Evolutionary conservation across 2,113 vertebrate genomes (phyloP).

Genomic region (Sorex fumeus): DNA sequence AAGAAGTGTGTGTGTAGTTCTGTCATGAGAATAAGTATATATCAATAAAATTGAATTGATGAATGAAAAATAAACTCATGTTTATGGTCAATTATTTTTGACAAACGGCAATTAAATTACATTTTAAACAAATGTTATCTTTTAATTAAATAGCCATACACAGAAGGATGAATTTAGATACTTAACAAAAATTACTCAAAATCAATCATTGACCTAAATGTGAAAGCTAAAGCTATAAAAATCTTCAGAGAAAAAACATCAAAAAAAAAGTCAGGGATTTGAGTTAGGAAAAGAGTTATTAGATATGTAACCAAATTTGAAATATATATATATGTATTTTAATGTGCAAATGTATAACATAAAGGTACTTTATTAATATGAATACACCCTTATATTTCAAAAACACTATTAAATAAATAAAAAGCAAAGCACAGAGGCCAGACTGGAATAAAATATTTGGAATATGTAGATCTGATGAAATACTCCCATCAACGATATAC

Average conservation of each 20-base stretch:
- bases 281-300: background rate
- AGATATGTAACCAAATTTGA: background rate
- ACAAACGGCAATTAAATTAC: conserved; percentile 24
- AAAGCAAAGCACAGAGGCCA: background rate
- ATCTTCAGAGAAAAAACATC: background rate
- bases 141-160: background rate
- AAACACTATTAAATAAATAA: background rate
- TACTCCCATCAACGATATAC: background rate
- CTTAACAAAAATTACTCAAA: no score
- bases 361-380: background rate
- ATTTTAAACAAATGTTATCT: background rate
- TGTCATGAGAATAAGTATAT: no score
- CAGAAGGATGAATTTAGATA: conserved; percentile 37
- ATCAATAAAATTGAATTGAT: background rate
- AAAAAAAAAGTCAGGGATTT: conserved; percentile 1
- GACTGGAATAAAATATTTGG: conserved; percentile 7
- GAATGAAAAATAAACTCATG: background rate
- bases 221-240: no score
- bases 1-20: no score
- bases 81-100: background rate
- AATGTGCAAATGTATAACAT: background rate
- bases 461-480: background rate
- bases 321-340: no score
- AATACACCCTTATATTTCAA: background rate
- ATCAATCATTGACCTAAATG: no score